Evolutionary conservation across 2,113 vertebrate genomes (phyloP).

Genomic region (Melanostigma gelatinosum): DNA sequence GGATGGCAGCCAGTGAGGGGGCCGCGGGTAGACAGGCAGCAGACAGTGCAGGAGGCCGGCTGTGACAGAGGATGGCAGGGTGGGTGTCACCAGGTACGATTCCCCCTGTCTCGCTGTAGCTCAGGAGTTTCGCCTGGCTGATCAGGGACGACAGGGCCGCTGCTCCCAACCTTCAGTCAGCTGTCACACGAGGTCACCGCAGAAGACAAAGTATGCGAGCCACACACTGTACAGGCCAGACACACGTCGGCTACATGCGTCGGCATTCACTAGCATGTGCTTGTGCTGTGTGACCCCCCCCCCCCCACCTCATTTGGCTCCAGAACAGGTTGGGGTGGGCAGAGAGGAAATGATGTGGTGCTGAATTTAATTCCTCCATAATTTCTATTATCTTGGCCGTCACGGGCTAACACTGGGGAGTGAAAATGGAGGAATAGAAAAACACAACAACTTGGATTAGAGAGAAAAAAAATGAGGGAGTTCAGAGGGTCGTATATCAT

Average conservation of each 20-base stretch:
- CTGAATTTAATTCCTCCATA: constrained; percentile 71
- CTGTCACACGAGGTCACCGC: constrained; percentile 79
- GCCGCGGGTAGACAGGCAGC: constrained; percentile 48
- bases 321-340: constrained; percentile 19
- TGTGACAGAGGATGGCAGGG: constrained; percentile 75
- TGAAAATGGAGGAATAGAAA: constrained; percentile 60
- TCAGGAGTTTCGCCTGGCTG: constrained; percentile 80
- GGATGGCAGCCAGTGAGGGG: constrained; percentile 23
- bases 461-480: constrained; percentile 72
- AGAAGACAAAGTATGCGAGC: constrained; percentile 40
- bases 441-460: constrained; percentile 79
- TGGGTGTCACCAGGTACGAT: constrained; percentile 80
- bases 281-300: constrained; percentile 2
- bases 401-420: constrained; percentile 72
- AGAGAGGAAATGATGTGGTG: constrained; percentile 52
- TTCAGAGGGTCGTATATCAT: constrained; percentile 88
- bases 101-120: constrained; percentile 62
- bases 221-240: constrained; percentile 43
- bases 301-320: neutral
- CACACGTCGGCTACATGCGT: constrained; percentile 27
- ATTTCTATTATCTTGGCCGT: constrained; percentile 73
- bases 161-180: constrained; percentile 81
- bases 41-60: constrained; percentile 46
- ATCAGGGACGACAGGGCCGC: constrained; percentile 76
- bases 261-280: constrained; percentile 9